A percentile compares a stretch with the other conserved stretches of the same genome.
These are phyloP conservation scores for Kryptopterus vitreolus DNA, from an alignment of 2,797 vertebrate genomes.

Conservation along the genomic window DNA sequence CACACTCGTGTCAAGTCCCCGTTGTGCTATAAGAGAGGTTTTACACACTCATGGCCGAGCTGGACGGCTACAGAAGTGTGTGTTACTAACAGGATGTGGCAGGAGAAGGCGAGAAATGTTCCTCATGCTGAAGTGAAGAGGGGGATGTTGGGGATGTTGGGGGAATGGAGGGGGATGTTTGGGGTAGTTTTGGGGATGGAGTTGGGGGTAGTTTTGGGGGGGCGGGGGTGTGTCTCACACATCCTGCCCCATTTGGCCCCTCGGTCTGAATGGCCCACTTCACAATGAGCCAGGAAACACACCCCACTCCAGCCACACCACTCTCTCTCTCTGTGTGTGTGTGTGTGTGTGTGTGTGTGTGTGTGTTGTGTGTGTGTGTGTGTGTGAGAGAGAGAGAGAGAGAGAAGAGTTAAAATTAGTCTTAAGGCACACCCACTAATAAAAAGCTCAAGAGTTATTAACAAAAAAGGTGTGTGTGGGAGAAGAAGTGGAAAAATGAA, in stretches of 20 bases:
- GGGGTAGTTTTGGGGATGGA: background rate
- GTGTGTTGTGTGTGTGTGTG: conserved; percentile 30
- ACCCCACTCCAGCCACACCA: background rate
- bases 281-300: conserved; percentile 45
- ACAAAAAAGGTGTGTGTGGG: no score
- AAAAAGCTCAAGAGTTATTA: background rate
- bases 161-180: background rate
- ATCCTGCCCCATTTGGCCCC: conserved; percentile 54
- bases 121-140: conserved; percentile 35
- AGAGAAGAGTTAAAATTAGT: background rate
- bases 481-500: background rate
- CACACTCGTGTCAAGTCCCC: background rate
- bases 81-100: conserved; percentile 34
- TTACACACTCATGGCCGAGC: background rate
- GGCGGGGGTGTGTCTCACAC: conserved; percentile 23
- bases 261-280: conserved; percentile 45
- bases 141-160: conserved; percentile 17
- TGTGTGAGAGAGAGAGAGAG: background rate
- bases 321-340: conserved; percentile 12
- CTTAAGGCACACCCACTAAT: conserved; percentile 8
- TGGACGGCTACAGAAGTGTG: background rate
- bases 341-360: conserved; percentile 34
- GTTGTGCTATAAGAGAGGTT: background rate
- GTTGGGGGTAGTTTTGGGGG: background rate
- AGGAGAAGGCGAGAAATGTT: conserved; percentile 38